Base-by-base conservation (phyloP, 1,140 invertebrate genomes). In the Cylas formicarius region DNA sequence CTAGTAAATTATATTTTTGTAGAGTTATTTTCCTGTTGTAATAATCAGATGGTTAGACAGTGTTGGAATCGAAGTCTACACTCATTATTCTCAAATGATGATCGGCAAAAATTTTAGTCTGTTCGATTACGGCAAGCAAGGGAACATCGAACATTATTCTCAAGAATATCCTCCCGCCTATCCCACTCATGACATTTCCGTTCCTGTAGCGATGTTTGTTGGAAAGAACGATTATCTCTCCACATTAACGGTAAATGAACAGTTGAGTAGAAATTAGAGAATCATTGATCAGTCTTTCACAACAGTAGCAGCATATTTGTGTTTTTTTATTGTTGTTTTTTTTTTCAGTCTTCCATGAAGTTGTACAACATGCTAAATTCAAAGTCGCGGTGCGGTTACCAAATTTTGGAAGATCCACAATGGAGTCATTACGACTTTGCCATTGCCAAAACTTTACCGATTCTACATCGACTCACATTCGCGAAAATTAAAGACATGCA, bases 61-160 rank as follows among this genome's bases (percentile, higher is more conserved):
- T 9, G 8, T 6, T 10, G 31, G 31, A 11, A 23, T 34, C 0
- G 41, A 44, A 34, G 9, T 44, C 5, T 44, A 24, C 16, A 23
- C 19, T 4, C 41, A 44, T 11, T 44, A 16, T n/a, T 11, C 18
- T 2, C 41, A 44, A 23, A 13, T 44, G 6, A 13, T 13, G n/a
- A 7, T 10, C 7, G 17, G 18, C 4, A 13, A 31, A 2, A 13
- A n/a, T 17, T 45, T 45, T 20, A 21, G 17, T 10, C 31, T 21
- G 20, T 85, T 72, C 43, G 80, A 85, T 55, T 82, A 77, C 51
- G 81, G 80, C 0, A 8, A 11, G 0, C 47, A 64, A 4, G 67
- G 61, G 13, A 79, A 79, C 57, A 31, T 67, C 4, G 45, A 57
- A 48, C 51, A 65, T 8, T 80, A 79, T 46, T 68, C 71, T 4